phyloP scores from a whole-genome alignment of 2,113 vertebrate genomes.

The Chloropsis hardwickii region DNA sequence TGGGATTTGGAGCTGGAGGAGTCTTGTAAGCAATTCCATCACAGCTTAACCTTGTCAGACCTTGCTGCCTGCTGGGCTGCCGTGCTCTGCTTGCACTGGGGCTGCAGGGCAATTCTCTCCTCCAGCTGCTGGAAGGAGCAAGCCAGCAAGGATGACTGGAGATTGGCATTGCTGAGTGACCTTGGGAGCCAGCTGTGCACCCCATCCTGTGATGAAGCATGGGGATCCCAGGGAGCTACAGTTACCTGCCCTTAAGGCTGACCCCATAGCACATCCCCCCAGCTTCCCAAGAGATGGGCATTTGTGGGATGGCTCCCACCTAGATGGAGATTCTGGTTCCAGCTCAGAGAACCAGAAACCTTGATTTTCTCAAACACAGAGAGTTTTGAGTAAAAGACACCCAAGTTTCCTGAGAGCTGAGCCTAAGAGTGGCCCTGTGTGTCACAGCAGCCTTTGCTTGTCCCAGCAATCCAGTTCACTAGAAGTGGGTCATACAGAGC shows the following conservation, averaged over 20 bases:
- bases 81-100: background rate
- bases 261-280: accelerated
- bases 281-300: background rate
- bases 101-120: background rate
- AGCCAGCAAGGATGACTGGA: background rate
- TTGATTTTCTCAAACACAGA: background rate
- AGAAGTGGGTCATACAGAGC: background rate
- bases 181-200: background rate
- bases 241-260: accelerated
- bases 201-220: background rate
- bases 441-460: background rate
- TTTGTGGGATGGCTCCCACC: background rate
- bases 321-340: background rate
- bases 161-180: background rate
- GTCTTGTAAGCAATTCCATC: background rate
- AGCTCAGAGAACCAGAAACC: background rate
- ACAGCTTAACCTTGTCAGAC: slow-evolving; percentile 7
- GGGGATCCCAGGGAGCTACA: accelerated
- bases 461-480: accelerated
- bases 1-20: background rate
- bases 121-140: background rate
- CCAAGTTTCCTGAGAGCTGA: background rate
- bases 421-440: accelerated
- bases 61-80: background rate
- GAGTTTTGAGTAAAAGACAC: background rate